A percentile compares a stretch with the other conserved stretches of the same genome.
Evolutionary conservation across 1,140 invertebrate species (phyloP).

Genomic region (Camponotus floridanus): DNA sequence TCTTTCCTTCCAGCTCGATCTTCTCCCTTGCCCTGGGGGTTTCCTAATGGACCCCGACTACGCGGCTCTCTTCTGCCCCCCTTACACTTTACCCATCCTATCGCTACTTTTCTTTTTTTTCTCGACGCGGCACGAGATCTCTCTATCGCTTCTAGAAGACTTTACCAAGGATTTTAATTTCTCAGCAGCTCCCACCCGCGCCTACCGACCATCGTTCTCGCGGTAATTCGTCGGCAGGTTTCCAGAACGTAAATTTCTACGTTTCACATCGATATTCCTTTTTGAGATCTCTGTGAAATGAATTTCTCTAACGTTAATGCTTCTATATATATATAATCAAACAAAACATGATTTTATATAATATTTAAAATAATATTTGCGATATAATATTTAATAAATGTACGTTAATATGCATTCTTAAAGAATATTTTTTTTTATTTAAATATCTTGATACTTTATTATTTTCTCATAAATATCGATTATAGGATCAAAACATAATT

Average conservation of each 20-base stretch:
- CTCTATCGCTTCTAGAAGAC: slow-evolving; percentile 62
- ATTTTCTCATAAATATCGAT: neutral
- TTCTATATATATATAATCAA: neutral
- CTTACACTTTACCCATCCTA: slow-evolving; percentile 32
- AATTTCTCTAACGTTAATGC: neutral
- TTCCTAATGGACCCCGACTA: slow-evolving; percentile 83
- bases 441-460: neutral
- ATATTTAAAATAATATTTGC: neutral
- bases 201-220: slow-evolving; percentile 15
- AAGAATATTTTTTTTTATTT: neutral
- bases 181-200: slow-evolving; percentile 58
- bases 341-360: neutral
- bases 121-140: slow-evolving; percentile 42
- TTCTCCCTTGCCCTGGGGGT: slow-evolving; percentile 77
- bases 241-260: slow-evolving; percentile 62
- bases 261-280: slow-evolving; percentile 44
- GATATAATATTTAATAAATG: neutral
- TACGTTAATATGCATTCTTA: neutral
- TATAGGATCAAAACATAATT: neutral
- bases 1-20: slow-evolving; percentile 59
- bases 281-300: neutral
- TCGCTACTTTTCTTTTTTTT: slow-evolving; percentile 55
- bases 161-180: slow-evolving; percentile 79
- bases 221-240: slow-evolving; percentile 60
- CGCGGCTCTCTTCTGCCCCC: slow-evolving; percentile 36